Base-by-base conservation (phyloP, 2,113 vertebrate genomes). In the Pseudorasbora parva region DNA sequence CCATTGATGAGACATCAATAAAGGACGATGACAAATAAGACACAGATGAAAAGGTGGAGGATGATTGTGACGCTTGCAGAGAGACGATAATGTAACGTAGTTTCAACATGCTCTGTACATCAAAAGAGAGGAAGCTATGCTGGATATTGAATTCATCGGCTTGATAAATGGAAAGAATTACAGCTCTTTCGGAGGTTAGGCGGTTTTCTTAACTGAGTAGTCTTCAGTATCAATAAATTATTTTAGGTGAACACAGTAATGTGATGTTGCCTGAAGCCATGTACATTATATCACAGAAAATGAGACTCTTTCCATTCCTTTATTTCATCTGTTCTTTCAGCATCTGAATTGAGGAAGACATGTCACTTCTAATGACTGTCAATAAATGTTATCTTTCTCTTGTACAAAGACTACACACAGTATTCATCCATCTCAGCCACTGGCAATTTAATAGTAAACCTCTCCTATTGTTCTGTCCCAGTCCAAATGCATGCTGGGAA, bases 21-120 rank as follows among this genome's bases (percentile, higher is more conserved):
- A 79, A 86, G 90, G 89, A 88, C 87, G 85, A 90, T 90, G 91
- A 90, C 92, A 92, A 89, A 88, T n/a, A 41, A 88, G 79, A 87
- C 84, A 88, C 33, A 45, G 15, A 47, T 64, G 19, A 62, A 78
- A 74, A 27, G 72, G 8, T 23, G 56, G 37, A 4, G 37, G 85
- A 88, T 85, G 85, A 79, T 84, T 87, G 88, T 83, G 12, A 88
- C 89, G 88, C 90, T 90, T 87, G 71, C 87, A 87, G 89, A 89
- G 90, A 86, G 90, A 91, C 82, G 21, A 77, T 81, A 91, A 93
- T 74, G 45, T 30, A 27, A 86, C 82, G 87, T 85, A 88, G 88
- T 91, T 78, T 79, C 87, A 89, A 88, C 88, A 92, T 91, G 84
- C 82, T 89, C 82, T 89, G 82, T 88, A 89, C 85, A 87, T 91